Percentiles rank a stretch among this genome's conserved stretches.
phyloP scores from a whole-genome alignment of 2,113 vertebrate genomes.

The Ameiurus melas region DNA sequence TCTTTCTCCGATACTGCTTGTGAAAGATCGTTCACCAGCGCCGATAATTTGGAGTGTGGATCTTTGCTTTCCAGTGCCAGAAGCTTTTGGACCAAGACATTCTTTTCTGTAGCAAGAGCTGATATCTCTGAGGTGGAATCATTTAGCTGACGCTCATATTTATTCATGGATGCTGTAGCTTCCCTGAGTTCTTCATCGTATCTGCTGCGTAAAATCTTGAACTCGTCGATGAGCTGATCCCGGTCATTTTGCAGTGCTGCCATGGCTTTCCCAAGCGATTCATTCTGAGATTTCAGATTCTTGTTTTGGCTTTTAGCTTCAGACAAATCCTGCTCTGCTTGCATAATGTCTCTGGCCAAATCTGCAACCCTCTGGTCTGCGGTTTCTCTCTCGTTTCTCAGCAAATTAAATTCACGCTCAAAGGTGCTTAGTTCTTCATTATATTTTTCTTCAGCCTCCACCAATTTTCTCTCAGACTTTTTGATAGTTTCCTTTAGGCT shows the following conservation, averaged over 20 bases:
- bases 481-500: slow-evolving; percentile 61
- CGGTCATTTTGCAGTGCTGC: slow-evolving; percentile 80
- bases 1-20: slow-evolving; percentile 68
- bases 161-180: slow-evolving; percentile 64
- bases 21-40: slow-evolving; percentile 67
- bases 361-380: slow-evolving; percentile 61
- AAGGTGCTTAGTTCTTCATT: slow-evolving; percentile 49
- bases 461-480: slow-evolving; percentile 55
- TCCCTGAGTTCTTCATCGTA: slow-evolving; percentile 72
- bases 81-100: slow-evolving; percentile 55
- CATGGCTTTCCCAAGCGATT: slow-evolving; percentile 82
- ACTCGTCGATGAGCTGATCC: slow-evolving; percentile 80
- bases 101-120: slow-evolving; percentile 65
- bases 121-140: slow-evolving; percentile 65
- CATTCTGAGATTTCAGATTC: slow-evolving; percentile 72
- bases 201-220: slow-evolving; percentile 73
- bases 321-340: slow-evolving; percentile 62
- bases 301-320: slow-evolving; percentile 66
- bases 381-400: slow-evolving; percentile 64
- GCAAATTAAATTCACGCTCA: slow-evolving; percentile 56
- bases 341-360: slow-evolving; percentile 60
- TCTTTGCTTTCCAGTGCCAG: slow-evolving; percentile 67
- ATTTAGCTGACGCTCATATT: slow-evolving; percentile 63
- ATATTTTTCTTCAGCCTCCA: slow-evolving; percentile 61
- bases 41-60: slow-evolving; percentile 61